phyloP scores from a whole-genome alignment of 1,140 invertebrate species.

The Diploscapter pachys region DNA sequence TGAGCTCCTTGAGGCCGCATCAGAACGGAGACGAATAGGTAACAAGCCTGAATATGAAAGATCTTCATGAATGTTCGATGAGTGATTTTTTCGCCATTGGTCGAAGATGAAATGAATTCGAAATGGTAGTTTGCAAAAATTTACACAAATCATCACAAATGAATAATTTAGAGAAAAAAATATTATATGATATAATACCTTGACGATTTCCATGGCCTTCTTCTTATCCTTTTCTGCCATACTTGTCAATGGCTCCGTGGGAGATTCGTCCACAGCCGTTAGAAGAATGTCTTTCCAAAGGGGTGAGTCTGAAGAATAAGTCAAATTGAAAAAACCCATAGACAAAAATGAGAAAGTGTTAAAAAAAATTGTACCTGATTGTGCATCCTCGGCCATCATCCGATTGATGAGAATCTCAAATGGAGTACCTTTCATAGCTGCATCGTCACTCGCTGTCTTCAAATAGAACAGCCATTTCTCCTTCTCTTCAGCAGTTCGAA shows the following conservation, averaged over 20 bases:
- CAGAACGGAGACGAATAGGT: conserved; percentile 47
- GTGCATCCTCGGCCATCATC: conserved; percentile 38
- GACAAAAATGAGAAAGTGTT: neutral
- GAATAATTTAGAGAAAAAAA: too few species aligned
- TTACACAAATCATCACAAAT: too few species aligned
- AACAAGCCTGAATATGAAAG: neutral
- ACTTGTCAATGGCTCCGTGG: conserved; percentile 43
- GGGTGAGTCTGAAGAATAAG: conserved; percentile 11
- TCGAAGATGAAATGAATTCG: too few species aligned
- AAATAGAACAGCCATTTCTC: conserved; percentile 54
- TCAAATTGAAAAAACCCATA: too few species aligned
- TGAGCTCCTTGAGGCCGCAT: conserved; percentile 46
- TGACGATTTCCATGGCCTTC: conserved; percentile 47
- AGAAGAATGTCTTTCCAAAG: conserved; percentile 48
- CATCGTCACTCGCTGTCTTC: conserved; percentile 41
- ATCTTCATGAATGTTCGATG: too few species aligned
- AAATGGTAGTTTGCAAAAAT: too few species aligned
- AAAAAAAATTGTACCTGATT: conserved; percentile 11
- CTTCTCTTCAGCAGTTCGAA: conserved; percentile 44
- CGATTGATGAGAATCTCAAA: conserved; percentile 40
- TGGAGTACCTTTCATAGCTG: conserved; percentile 41
- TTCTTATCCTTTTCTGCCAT: conserved; percentile 40
- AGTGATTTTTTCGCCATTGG: too few species aligned
- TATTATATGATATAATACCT: neutral
- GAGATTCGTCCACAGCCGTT: conserved; percentile 38